Evolutionary conservation across 1,140 invertebrate genomes (phyloP).

Genomic region (Saccostrea glomerata): DNA sequence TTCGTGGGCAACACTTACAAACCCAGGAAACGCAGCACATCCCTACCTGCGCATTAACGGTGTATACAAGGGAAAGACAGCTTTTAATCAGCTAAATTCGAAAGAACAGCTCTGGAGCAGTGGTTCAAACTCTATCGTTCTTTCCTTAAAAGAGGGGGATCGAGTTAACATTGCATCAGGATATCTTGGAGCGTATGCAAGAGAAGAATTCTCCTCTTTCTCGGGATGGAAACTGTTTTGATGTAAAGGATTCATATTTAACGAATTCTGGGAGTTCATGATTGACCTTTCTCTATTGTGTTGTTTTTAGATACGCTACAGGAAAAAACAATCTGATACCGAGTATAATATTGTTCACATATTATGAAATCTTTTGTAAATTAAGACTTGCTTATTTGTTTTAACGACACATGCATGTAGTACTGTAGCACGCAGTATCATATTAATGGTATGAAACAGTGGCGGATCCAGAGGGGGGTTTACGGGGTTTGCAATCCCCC

Average conservation of each 20-base stretch:
- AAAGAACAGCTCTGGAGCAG: background rate
- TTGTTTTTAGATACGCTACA: too few relatives aligned
- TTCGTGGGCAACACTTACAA: background rate
- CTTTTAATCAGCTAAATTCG: background rate
- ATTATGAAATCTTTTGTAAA: too few relatives aligned
- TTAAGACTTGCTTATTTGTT: too few relatives aligned
- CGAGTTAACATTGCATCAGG: background rate
- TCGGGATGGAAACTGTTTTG: background rate
- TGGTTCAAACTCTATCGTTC: background rate
- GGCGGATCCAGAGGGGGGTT: too few relatives aligned
- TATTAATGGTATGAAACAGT: too few relatives aligned
- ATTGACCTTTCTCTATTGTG: too few relatives aligned
- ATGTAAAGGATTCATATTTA: background rate
- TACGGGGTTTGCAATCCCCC: too few relatives aligned
- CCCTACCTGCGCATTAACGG: background rate
- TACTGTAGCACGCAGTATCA: too few relatives aligned
- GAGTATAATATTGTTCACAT: too few relatives aligned
- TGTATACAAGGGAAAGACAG: background rate
- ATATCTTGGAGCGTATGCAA: background rate
- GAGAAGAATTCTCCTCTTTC: background rate
- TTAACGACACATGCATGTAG: too few relatives aligned
- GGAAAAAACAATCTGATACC: too few relatives aligned
- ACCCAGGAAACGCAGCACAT: background rate
- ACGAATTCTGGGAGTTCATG: too few relatives aligned
- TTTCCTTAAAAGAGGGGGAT: background rate